These are phyloP conservation scores for Polyommatus icarus DNA, from an alignment of 2,888 invertebrate species.

Conservation along the genomic window DNA sequence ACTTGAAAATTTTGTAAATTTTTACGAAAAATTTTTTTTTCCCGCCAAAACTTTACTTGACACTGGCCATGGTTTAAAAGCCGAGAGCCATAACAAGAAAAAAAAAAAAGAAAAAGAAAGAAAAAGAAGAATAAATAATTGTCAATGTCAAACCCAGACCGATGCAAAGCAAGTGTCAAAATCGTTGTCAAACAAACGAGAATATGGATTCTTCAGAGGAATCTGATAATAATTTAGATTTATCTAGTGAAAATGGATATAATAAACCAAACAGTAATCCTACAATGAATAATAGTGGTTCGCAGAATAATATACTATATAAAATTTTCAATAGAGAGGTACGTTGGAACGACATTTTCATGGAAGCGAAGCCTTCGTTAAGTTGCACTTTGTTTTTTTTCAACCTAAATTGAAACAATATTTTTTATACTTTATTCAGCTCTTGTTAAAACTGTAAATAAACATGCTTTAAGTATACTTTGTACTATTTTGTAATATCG, in stretches of 20 bases:
- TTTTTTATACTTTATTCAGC: conserved; percentile 15
- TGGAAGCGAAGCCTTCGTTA: conserved; percentile 35
- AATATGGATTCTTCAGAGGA: conserved; percentile 74
- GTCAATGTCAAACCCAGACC: background rate
- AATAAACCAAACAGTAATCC: conserved; percentile 54
- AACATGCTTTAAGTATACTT: background rate
- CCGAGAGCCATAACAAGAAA: too few relatives aligned
- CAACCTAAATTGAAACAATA: conserved; percentile 39
- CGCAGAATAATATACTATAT: conserved; percentile 65
- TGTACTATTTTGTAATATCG: background rate
- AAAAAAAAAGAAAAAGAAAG: too few relatives aligned
- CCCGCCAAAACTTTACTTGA: too few relatives aligned
- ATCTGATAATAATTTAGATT: conserved; percentile 56
- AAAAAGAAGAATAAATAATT: background rate
- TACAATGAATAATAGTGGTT: conserved; percentile 52
- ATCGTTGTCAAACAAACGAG: conserved; percentile 75
- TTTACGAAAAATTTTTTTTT: too few relatives aligned
- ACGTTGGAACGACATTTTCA: conserved; percentile 51
- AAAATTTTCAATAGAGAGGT: conserved; percentile 83
- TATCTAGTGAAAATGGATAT: conserved; percentile 55
- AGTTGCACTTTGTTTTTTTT: conserved; percentile 39
- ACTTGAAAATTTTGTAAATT: too few relatives aligned
- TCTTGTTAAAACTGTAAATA: background rate
- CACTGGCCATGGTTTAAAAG: too few relatives aligned
- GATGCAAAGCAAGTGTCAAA: conserved; percentile 40